phyloP scores from a whole-genome alignment of 2,888 invertebrate species.

The Masnerella sp. region DNA sequence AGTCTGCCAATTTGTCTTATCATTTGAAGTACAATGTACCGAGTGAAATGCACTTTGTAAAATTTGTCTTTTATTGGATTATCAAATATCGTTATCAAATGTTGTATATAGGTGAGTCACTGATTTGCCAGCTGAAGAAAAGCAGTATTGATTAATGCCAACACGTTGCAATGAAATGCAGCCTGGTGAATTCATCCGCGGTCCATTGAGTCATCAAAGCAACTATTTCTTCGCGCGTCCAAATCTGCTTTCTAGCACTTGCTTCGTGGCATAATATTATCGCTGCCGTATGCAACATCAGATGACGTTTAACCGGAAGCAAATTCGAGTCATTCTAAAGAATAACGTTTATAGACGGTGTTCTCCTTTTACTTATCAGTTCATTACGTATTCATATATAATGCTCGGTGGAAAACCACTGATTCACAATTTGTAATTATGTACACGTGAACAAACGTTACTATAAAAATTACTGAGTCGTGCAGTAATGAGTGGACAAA shows the following conservation, averaged over 20 bases:
- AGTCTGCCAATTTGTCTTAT: no score
- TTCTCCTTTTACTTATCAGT: background rate
- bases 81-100: constrained; percentile 2
- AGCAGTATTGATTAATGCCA: background rate
- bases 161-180: constrained; percentile 5
- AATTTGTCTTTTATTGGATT: no score
- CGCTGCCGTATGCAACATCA: background rate
- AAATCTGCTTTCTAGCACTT: constrained; percentile 20
- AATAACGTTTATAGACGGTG: background rate
- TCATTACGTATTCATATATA: background rate
- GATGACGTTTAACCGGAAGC: constrained; percentile 10
- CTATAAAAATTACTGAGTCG: no score
- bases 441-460: no score
- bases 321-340: no score
- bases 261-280: constrained; percentile 22
- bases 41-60: no score
- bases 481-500: no score
- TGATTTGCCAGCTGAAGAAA: background rate
- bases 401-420: no score
- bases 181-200: background rate
- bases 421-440: no score
- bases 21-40: no score
- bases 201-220: constrained; percentile 18
- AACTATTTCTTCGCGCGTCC: constrained; percentile 7
- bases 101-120: constrained; percentile 5